A percentile compares a stretch with the other conserved stretches of the same genome.
phyloP scores from a whole-genome alignment of 2,797 vertebrate species.

The Astyanax mexicanus region DNA sequence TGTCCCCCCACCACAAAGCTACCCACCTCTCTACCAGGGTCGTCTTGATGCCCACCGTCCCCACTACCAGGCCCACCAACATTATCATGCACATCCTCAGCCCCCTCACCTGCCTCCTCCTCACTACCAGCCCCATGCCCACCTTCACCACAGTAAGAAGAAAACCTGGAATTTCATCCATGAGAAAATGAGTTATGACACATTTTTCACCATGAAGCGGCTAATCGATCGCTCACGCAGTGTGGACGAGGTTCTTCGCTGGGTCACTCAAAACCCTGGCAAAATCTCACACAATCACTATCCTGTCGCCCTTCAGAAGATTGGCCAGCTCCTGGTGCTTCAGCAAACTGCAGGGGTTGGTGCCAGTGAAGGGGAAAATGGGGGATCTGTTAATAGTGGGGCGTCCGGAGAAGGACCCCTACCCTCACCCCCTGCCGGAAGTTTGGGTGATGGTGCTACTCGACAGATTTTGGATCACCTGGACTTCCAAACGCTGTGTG shows the following conservation, averaged over 20 bases:
- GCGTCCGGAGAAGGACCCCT: conserved; percentile 24
- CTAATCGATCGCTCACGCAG: conserved; percentile 88
- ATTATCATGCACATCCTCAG: conserved; percentile 62
- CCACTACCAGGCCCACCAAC: conserved; percentile 71
- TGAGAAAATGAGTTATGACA: conserved; percentile 90
- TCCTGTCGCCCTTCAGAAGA: conserved; percentile 88
- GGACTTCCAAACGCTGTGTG: conserved; percentile 80
- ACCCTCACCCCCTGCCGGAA: conserved; percentile 18
- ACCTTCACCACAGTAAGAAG: conserved; percentile 75
- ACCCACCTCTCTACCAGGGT: conserved; percentile 70
- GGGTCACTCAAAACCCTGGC: conserved; percentile 91
- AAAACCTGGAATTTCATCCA: conserved; percentile 90
- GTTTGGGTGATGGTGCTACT: conserved; percentile 40
- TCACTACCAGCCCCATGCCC: conserved; percentile 69
- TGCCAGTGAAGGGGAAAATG: conserved; percentile 3
- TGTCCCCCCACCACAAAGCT: conserved; percentile 63
- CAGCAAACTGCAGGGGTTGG: conserved; percentile 50
- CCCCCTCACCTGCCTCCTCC: conserved; percentile 66
- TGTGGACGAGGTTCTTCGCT: conserved; percentile 89
- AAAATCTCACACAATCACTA: conserved; percentile 91
- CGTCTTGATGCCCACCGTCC: conserved; percentile 69
- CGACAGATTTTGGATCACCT: conserved; percentile 76
- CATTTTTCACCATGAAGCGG: conserved; percentile 90
- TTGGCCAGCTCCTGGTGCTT: conserved; percentile 84
- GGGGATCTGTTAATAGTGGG: neutral